Percentiles rank a stretch among this genome's conserved stretches.
Conservation (phyloP, 2,888 invertebrate species). For the Zaprionus obscuricornis region DNA sequence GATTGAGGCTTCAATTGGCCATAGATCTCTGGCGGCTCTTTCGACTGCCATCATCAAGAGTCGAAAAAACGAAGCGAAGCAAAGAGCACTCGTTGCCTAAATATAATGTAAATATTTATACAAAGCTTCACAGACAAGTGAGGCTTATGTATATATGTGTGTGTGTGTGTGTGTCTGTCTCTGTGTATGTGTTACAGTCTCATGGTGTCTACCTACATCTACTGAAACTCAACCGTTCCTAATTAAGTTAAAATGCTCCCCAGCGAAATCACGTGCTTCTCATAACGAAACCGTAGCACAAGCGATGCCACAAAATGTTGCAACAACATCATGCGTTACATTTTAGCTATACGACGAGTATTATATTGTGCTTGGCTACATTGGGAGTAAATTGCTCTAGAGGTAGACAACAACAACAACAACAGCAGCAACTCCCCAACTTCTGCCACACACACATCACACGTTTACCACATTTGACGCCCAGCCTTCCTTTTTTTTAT, state of each 20-base stretch:
- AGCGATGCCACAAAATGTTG: slow-evolving; percentile 36
- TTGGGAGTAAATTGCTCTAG: slow-evolving; percentile 27
- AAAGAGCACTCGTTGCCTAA: slow-evolving; percentile 17
- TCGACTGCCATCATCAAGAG: too few relatives aligned
- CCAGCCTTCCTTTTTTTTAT: slow-evolving; percentile 33
- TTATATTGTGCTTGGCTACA: not conserved
- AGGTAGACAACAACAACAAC: slow-evolving; percentile 13
- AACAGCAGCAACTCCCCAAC: slow-evolving; percentile 7
- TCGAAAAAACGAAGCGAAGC: not conserved
- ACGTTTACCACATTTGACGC: slow-evolving; percentile 27
- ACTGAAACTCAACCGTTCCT: slow-evolving; percentile 49
- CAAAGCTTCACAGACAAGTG: slow-evolving; percentile 6
- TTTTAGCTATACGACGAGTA: slow-evolving; percentile 10
- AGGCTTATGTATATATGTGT: slow-evolving; percentile 27
- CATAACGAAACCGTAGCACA: slow-evolving; percentile 49
- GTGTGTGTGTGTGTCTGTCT: not conserved
- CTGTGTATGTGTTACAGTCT: not conserved
- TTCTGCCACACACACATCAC: slow-evolving; percentile 4
- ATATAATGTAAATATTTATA: slow-evolving; percentile 38
- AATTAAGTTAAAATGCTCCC: slow-evolving; percentile 78
- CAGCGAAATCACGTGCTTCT: slow-evolving; percentile 69
- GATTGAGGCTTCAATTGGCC: slow-evolving; percentile 56
- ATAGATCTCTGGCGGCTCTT: slow-evolving; percentile 53
- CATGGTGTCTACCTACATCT: not conserved
- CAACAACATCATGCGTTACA: slow-evolving; percentile 36